Base-by-base conservation (phyloP, 2,113 vertebrate genomes). In the Ailurus styani region DNA sequence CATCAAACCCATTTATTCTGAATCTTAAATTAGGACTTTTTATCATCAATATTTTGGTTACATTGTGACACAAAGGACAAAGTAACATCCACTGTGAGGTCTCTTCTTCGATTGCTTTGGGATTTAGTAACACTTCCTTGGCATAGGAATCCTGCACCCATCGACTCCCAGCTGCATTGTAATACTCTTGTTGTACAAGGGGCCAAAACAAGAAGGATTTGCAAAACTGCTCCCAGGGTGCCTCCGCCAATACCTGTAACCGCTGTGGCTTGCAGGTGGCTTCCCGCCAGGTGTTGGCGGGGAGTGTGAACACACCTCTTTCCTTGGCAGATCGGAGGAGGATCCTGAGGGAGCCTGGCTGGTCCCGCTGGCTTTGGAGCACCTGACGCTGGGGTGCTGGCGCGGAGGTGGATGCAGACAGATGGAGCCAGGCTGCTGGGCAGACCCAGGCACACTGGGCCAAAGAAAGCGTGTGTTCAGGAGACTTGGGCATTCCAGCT, bases 1-100 rank as follows among this genome's bases (percentile, higher is more conserved):
- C 98, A 97, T 98, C 97, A 97, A 98, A 98, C 97, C 97, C 97
- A 97, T 98, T 98, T 98, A 98, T 98, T 98, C 96, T 96, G 97
- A 92, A 98, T 97, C 95, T 98, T 98, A 98, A 98, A 98, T 95
- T 96, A 89, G 40, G 89, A 97, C 37, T 85, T 89, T 96, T 96
- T 93, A 95, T 91, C 97, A 90, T 97, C 94, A 97, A 97, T 96
- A 97, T 98, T 96, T 97, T 97, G 79, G 97, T 98, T 98, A 98
- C 98, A 98, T 85, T 78, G 96, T 98, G 84, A 97, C 83, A 98
- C 98, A 98, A 96, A 98, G 20, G 93, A 98, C 96, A 97, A 91
- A 98, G 84, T 45, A 94, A 96, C 96, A 23, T 5, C 95, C 85
- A 82, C 79, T 90, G 96, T 97, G 98, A 97, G 97, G 97, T 98